These are phyloP conservation scores for Chascanopsetta lugubris DNA, from an alignment of 2,113 vertebrate species.

Conservation along the genomic window DNA sequence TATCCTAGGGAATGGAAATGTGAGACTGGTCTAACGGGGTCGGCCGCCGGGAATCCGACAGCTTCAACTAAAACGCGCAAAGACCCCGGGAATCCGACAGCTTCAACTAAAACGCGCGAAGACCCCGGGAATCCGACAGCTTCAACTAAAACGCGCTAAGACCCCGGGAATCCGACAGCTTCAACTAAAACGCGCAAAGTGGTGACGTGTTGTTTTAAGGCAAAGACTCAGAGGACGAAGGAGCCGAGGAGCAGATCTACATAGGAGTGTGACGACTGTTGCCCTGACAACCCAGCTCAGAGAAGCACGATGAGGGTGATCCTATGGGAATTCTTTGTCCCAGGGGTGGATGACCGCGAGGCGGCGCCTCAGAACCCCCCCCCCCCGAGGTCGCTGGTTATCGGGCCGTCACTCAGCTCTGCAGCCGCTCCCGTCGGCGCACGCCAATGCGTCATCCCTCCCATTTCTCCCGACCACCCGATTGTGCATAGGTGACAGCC, in stretches of 20 bases:
- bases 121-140: too few relatives aligned
- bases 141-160: constrained; percentile 70
- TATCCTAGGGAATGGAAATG: constrained; percentile 70
- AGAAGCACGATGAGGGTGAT: constrained; percentile 68
- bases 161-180: too few relatives aligned
- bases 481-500: constrained; percentile 92
- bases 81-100: too few relatives aligned
- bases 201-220: constrained; percentile 79
- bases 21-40: constrained; percentile 78
- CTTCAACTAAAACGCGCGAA: constrained; percentile 70
- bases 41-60: constrained; percentile 76
- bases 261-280: constrained; percentile 43
- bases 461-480: constrained; percentile 70
- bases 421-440: constrained; percentile 46
- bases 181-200: constrained; percentile 70
- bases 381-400: constrained; percentile 16
- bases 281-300: constrained; percentile 69
- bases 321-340: constrained; percentile 54
- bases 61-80: constrained; percentile 44
- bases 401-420: constrained; percentile 29
- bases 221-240: constrained; percentile 76
- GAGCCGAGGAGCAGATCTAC: constrained; percentile 71
- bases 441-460: constrained; percentile 19
- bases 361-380: constrained; percentile 22
- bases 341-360: constrained; percentile 36